These are phyloP conservation scores for Copidosoma aretas DNA, from an alignment of 2,888 invertebrate species.

Conservation along the genomic window DNA sequence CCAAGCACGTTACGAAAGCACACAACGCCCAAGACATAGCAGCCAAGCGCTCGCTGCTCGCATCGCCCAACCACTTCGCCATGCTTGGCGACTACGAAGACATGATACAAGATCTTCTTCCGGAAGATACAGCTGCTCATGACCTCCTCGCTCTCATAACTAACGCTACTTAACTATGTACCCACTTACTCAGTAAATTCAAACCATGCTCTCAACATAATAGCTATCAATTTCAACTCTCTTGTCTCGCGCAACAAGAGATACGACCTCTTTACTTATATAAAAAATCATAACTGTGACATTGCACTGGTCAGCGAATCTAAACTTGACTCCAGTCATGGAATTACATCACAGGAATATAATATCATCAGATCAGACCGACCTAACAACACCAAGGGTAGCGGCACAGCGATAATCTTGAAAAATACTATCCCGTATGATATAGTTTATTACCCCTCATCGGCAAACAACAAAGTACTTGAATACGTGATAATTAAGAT, in stretches of 20 bases:
- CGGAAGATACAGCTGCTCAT: too few species aligned
- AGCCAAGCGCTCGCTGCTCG: too few species aligned
- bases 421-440: slow-evolving; percentile 7
- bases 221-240: slow-evolving; percentile 18
- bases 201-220: too few species aligned
- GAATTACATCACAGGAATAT: slow-evolving; percentile 17
- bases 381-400: slow-evolving; percentile 11
- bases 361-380: slow-evolving; percentile 26
- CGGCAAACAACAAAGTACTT: not conserved
- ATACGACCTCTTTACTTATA: not conserved
- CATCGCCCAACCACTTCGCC: too few species aligned
- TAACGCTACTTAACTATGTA: too few species aligned
- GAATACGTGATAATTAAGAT: slow-evolving; percentile 16
- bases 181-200: too few species aligned
- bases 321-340: slow-evolving; percentile 23
- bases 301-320: slow-evolving; percentile 27
- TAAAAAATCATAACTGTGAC: slow-evolving; percentile 16
- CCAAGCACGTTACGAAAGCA: too few species aligned
- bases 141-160: too few species aligned
- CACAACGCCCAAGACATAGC: too few species aligned
- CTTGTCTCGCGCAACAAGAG: not conserved
- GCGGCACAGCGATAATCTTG: slow-evolving; percentile 29
- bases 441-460: not conserved
- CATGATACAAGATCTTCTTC: too few species aligned
- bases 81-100: too few species aligned